Base-by-base conservation (phyloP, 2,888 invertebrate species). In the Onthophagus sagittarius region DNA sequence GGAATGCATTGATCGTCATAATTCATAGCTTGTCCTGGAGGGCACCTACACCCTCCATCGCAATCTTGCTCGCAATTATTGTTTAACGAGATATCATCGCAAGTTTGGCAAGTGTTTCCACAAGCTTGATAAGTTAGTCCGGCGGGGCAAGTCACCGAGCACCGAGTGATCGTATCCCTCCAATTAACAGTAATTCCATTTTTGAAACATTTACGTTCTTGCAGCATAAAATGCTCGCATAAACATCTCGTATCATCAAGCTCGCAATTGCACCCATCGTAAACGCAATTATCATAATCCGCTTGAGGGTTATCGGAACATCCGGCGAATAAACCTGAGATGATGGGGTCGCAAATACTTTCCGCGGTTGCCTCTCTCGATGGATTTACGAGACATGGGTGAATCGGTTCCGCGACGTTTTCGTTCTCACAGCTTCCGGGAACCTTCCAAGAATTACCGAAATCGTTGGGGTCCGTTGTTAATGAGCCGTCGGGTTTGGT, bases 241-340 rank as follows among this genome's bases (percentile, higher is more conserved):
- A 62, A 62, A 70, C 70, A 70, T n/a, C 62, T 70, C 2, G 62
- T 53, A 2, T 84, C 83, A 23, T 72, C 71, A 14, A 39, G 39
- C 31, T 11, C 7, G 15, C 65, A 72, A 5, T 63, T 39, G 9
- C 71, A 72, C 2, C 53, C 39, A 39, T 72, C 71, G 13, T 67
- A 72, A 15, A 72, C 53, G 53, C 71, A 72, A 5, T 72, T 64
- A 6, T 72, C 53, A 13, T 65, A 72, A n/a, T 32, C 53, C 6
- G 71, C 67, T 9, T 64, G 13, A 0, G 9, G 11, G 53, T 72
- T 67, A 5, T 31, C 23, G 11, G 39, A 53, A 53, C 39, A 53
- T 53, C 39, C 39, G 39, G 39, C 39, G 39, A 53, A 53, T 53
- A 53, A 53, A 53, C 23, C 3, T 23, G 23, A 23, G 23, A 23